Evolutionary conservation across 2,113 vertebrate species (phyloP).

Genomic region (Lethenteron camtschaticum): DNA sequence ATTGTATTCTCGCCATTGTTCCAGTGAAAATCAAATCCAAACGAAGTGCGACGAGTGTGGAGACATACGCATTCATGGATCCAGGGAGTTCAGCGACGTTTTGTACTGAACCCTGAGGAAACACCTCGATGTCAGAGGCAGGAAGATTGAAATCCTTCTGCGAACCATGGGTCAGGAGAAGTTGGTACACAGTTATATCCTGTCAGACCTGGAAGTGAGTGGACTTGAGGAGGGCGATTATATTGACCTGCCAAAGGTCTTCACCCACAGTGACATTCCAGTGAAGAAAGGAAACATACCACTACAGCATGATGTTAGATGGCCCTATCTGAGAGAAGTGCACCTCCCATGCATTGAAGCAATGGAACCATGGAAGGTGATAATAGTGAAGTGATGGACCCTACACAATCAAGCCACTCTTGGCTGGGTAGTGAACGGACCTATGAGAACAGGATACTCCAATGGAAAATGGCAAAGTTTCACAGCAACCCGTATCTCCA

Average conservation of each 20-base stretch:
- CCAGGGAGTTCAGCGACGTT: no score
- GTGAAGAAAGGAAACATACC: no score
- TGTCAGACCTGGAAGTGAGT: no score
- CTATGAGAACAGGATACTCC: conserved; percentile 6
- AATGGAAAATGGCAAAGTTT: neutral
- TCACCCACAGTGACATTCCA: no score
- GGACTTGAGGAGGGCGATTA: no score
- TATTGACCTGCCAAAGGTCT: no score
- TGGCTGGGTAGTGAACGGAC: conserved; percentile 9
- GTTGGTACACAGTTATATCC: no score
- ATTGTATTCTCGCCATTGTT: conserved; percentile 4
- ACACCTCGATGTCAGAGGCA: no score
- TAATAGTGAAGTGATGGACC: conserved; percentile 3
- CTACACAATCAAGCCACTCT: conserved; percentile 8
- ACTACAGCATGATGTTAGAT: neutral
- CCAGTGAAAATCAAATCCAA: conserved; percentile 1
- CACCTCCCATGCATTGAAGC: conserved; percentile 1
- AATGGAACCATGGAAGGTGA: conserved; percentile 8
- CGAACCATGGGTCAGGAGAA: no score
- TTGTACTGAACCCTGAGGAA: no score
- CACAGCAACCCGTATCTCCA: no score
- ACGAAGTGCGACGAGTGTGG: neutral
- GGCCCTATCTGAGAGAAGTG: neutral
- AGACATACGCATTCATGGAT: neutral
- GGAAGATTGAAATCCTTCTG: no score